phyloP scores from a whole-genome alignment of 2,888 invertebrate genomes.

The Drosophila dives region DNA sequence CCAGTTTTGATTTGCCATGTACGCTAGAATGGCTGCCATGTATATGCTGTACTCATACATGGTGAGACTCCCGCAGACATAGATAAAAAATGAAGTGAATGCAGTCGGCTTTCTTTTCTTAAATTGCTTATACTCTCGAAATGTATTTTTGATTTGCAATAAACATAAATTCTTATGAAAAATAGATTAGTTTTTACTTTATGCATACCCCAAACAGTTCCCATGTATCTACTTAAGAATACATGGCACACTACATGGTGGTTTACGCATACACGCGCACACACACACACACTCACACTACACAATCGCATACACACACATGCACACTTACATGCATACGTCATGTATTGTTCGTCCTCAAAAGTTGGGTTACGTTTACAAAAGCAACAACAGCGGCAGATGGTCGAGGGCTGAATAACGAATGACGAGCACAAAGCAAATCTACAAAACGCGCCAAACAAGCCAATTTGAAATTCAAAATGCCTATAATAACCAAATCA shows the following conservation, averaged over 20 bases:
- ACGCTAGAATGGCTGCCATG: slow-evolving; percentile 57
- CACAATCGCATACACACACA: slow-evolving; percentile 23
- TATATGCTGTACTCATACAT: slow-evolving; percentile 52
- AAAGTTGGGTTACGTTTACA: slow-evolving; percentile 66
- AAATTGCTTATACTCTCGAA: not conserved
- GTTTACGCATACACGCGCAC: slow-evolving; percentile 16
- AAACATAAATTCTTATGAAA: not conserved
- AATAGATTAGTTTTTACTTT: slow-evolving; percentile 5
- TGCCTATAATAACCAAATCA: not conserved
- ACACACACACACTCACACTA: slow-evolving; percentile 23
- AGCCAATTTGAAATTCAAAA: not conserved
- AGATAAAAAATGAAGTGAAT: not conserved
- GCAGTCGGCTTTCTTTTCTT: not conserved
- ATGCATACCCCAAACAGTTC: slow-evolving; percentile 27
- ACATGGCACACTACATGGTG: slow-evolving; percentile 67
- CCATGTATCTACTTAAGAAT: slow-evolving; percentile 56
- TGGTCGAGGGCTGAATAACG: slow-evolving; percentile 36
- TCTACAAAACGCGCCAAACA: slow-evolving; percentile 27
- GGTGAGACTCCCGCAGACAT: slow-evolving; percentile 54
- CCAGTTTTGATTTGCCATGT: slow-evolving; percentile 58
- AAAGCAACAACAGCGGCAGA: slow-evolving; percentile 29
- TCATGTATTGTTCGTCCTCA: slow-evolving; percentile 57
- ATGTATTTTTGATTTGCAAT: not conserved
- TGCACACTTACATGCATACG: slow-evolving; percentile 25
- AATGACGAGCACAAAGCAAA: slow-evolving; percentile 54